Evolutionary conservation across 2,797 vertebrate species (phyloP).

Genomic region (Anas capensis): DNA sequence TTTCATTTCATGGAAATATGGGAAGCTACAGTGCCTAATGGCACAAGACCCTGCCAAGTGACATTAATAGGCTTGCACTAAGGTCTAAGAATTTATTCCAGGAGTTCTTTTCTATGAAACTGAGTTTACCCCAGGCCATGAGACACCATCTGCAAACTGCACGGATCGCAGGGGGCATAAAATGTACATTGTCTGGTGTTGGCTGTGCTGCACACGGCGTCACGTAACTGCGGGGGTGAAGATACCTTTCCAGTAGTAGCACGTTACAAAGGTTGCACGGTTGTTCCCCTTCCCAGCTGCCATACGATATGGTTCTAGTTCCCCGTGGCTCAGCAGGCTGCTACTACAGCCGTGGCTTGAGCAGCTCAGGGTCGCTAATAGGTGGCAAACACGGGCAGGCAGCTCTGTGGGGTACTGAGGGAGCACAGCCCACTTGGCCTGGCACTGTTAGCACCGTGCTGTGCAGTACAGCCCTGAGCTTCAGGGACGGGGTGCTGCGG

Average conservation of each 20-base stretch:
- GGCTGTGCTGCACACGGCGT: not conserved
- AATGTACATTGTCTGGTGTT: not conserved
- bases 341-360: not conserved
- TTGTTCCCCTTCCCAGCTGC: not conserved
- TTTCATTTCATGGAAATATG: not conserved
- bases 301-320: accelerated
- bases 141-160: not conserved
- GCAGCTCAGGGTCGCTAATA: not conserved
- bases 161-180: not conserved
- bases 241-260: not conserved
- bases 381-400: not conserved
- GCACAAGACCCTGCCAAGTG: not conserved
- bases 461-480: accelerated
- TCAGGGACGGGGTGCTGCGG: accelerated
- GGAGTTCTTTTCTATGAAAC: not conserved
- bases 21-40: accelerated
- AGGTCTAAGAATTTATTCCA: not conserved
- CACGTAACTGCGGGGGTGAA: accelerated
- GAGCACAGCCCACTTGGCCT: not conserved
- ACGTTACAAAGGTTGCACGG: not conserved
- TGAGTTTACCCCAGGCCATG: not conserved
- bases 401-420: not conserved
- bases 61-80: not conserved
- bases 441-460: not conserved
- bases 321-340: not conserved